Conservation (phyloP, 2,888 invertebrate genomes). For the Meganola albula region DNA sequence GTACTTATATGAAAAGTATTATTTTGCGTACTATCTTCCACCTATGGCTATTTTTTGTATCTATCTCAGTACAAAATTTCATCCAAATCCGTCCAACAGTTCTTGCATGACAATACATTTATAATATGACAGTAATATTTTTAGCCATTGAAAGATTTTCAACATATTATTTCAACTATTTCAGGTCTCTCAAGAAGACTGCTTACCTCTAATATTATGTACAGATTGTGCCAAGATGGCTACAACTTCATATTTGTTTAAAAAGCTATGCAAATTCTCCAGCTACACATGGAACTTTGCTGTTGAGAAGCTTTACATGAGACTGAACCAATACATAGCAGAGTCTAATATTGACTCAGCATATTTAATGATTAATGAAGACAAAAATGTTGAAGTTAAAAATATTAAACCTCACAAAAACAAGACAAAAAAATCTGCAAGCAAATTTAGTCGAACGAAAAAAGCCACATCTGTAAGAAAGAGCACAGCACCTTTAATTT, state of each 20-base stretch:
- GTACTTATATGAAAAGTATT: no score
- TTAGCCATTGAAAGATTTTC: no score
- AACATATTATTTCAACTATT: no score
- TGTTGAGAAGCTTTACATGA: conserved; percentile 31
- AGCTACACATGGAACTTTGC: conserved; percentile 40
- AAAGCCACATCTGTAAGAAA: conserved; percentile 16
- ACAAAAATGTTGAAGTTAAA: conserved; percentile 43
- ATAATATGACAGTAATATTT: no score
- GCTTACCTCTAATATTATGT: conserved; percentile 51
- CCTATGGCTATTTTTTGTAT: no score
- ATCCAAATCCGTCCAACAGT: no score
- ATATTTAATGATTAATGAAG: conserved; percentile 41
- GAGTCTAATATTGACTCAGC: conserved; percentile 34
- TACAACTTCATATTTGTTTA: conserved; percentile 48
- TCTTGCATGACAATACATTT: no score
- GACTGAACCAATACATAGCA: conserved; percentile 31
- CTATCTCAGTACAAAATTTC: no score
- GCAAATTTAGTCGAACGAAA: conserved; percentile 28
- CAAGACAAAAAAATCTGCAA: conserved; percentile 33
- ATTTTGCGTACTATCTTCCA: no score
- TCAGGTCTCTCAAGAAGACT: conserved; percentile 40
- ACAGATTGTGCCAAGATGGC: conserved; percentile 42
- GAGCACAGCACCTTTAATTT: conserved; percentile 27
- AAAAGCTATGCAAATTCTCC: conserved; percentile 44
- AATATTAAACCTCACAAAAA: conserved; percentile 38